These are phyloP conservation scores for Limnephilus lunatus DNA, from an alignment of 2,888 invertebrate species.

Conservation along the genomic window DNA sequence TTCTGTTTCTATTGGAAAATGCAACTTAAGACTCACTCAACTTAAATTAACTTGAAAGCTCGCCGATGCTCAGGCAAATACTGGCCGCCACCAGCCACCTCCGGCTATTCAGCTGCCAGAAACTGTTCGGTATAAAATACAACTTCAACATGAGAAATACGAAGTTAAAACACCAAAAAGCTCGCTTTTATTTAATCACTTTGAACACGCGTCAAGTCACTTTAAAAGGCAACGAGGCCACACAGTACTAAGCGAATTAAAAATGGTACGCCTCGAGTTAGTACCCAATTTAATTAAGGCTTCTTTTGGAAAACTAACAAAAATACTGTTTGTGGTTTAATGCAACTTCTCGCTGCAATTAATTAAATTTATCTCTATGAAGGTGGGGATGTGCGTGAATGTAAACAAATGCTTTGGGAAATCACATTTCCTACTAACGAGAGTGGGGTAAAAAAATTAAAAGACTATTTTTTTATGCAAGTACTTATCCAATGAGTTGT, in stretches of 20 bases:
- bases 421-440: background rate
- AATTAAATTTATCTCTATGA: background rate
- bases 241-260: background rate
- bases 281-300: background rate
- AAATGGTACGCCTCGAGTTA: background rate
- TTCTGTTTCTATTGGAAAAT: too few relatives aligned
- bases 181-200: background rate
- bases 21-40: background rate
- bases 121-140: background rate
- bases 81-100: background rate
- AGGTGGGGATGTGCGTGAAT: background rate
- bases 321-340: background rate
- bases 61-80: background rate
- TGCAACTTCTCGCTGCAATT: background rate
- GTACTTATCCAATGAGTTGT: too few relatives aligned
- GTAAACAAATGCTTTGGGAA: background rate
- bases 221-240: background rate
- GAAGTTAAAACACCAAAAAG: background rate
- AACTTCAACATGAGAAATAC: background rate
- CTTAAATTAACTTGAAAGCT: background rate
- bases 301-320: background rate
- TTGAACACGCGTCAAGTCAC: background rate
- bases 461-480: too few relatives aligned
- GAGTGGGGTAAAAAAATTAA: too few relatives aligned
- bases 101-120: background rate